These are phyloP conservation scores for Ichneumon xanthorius DNA, from an alignment of 2,888 invertebrate species.

Conservation along the genomic window DNA sequence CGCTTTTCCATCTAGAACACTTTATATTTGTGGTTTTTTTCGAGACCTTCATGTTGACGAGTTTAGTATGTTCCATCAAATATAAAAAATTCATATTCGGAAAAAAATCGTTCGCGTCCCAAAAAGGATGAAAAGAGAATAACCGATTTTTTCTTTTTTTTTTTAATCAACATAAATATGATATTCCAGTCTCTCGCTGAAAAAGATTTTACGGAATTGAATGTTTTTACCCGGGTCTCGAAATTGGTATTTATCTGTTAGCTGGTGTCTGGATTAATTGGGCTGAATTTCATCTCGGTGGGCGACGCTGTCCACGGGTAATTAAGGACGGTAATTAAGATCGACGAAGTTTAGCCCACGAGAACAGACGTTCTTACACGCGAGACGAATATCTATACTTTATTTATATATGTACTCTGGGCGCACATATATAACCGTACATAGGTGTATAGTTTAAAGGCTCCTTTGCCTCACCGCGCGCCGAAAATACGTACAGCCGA, in stretches of 20 bases:
- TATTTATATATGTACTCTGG: neutral
- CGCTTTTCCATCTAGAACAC: no score
- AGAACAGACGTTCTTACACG: conserved; percentile 20
- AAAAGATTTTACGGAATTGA: neutral
- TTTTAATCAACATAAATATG: neutral
- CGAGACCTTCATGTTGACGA: neutral
- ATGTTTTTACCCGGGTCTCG: neutral
- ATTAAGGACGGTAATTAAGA: conserved; percentile 66
- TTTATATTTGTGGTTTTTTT: neutral
- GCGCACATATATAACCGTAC: neutral
- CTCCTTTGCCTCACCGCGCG: neutral
- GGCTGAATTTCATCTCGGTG: conserved; percentile 2
- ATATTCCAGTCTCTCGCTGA: neutral
- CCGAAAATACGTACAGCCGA: neutral
- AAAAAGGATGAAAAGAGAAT: neutral
- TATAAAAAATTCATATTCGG: no score
- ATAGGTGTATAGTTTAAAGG: conserved; percentile 4
- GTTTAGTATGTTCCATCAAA: no score
- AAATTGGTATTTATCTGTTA: neutral
- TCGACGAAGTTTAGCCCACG: conserved; percentile 48
- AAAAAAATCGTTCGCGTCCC: no score
- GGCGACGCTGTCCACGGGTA: conserved; percentile 43
- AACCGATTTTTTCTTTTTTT: neutral
- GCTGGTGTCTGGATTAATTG: neutral
- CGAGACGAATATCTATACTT: neutral